These are phyloP conservation scores for Hippopotamus amphibius DNA, from an alignment of 2,113 vertebrate species.

Conservation along the genomic window DNA sequence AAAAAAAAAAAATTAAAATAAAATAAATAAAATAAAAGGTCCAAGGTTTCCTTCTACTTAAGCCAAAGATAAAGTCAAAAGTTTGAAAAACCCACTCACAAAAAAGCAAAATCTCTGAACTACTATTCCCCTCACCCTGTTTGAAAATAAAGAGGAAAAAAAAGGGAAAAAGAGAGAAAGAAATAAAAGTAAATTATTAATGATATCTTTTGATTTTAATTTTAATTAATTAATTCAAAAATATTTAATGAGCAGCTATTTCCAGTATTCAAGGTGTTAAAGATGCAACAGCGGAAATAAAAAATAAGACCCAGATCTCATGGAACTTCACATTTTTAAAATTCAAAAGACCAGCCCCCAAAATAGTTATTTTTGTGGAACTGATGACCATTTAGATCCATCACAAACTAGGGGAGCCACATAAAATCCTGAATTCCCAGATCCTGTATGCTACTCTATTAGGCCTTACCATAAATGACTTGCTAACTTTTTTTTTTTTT, in stretches of 20 bases:
- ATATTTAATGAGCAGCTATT: slow-evolving; percentile 16
- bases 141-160: slow-evolving; percentile 7
- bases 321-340: not conserved
- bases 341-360: slow-evolving; percentile 15
- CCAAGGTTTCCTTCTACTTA: not conserved
- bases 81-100: not conserved
- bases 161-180: not conserved
- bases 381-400: not conserved
- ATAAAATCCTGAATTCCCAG: not conserved
- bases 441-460: no score
- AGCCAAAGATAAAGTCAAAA: not conserved
- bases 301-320: not conserved
- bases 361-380: not conserved
- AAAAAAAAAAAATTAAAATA: no score
- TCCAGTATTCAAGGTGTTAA: slow-evolving; percentile 23
- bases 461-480: not conserved
- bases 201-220: not conserved
- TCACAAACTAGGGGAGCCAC: not conserved
- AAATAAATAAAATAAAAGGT: no score
- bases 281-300: not conserved
- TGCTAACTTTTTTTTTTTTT: not conserved
- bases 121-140: not conserved
- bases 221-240: slow-evolving; percentile 18
- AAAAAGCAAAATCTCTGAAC: slow-evolving; percentile 23
- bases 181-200: slow-evolving; percentile 33